Conservation (phyloP, 2,113 vertebrate species). For the Xenotilapia longispinis region DNA sequence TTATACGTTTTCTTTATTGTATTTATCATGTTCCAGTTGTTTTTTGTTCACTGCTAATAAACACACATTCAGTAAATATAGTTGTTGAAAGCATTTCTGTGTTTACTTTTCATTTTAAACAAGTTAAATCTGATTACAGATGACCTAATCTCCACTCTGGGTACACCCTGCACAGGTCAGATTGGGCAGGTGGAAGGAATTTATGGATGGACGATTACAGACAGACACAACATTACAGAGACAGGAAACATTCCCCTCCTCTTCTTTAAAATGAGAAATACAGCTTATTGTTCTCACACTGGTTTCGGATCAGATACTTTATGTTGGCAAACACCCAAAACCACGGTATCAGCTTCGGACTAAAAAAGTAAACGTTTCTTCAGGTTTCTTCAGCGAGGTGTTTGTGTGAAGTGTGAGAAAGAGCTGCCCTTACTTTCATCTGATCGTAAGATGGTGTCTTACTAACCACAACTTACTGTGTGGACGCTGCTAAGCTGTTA, state of each 20-base stretch:
- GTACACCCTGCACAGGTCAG: background rate
- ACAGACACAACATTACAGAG: accelerated
- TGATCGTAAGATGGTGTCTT: background rate
- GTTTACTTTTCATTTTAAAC: background rate
- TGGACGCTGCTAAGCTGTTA: background rate
- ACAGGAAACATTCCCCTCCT: accelerated
- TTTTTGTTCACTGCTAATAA: background rate
- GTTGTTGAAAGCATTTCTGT: background rate
- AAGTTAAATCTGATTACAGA: accelerated
- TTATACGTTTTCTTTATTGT: accelerated
- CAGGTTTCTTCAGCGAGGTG: background rate
- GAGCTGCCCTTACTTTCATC: background rate
- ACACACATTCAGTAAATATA: background rate
- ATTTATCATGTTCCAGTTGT: background rate
- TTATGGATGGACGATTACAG: background rate
- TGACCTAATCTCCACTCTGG: background rate
- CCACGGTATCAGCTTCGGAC: background rate
- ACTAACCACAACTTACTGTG: background rate
- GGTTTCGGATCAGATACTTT: background rate
- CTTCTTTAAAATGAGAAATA: background rate
- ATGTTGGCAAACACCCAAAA: background rate
- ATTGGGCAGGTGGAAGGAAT: accelerated
- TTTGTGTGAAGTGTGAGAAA: background rate
- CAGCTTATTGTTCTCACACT: background rate
- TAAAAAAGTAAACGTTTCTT: accelerated